Evolutionary conservation across 2,888 invertebrate genomes (phyloP), one percentile per base, ranked within the genome.

Genomic region (Bursaphelenchus okinawaensis): DNA sequence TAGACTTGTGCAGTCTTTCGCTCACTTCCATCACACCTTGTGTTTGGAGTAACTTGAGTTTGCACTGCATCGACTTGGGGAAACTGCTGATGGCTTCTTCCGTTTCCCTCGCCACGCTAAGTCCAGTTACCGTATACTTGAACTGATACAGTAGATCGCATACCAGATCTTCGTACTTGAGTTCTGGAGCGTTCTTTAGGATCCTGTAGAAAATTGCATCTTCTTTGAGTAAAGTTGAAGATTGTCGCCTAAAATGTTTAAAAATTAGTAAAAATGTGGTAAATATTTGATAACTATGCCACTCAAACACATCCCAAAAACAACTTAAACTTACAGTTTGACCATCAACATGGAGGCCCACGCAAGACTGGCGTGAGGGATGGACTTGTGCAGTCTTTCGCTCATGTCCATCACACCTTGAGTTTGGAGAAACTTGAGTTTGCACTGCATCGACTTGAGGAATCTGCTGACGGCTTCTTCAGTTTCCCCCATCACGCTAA

Each of bases 71-170:
- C 55, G 19, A 20, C 55, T 62, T 40, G 9, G 62, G 62, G 28
- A 62, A 62, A 19, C 19, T 22, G 26, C 20, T 28, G 22, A 62
- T 62, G 19, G 62, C 58, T 19, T 63, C 31, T 51, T 55, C 62
- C 12, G 54, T 62, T 23, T 62, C 62, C 20, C 22, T 22, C 3
- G 31, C 19, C 12, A 26, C 50, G 20, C 26, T 24, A 9, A 51
- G 84, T 4, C 86, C 86, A 6, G 85, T 84, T 76, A 84, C 85
- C 83, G 84, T 84, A 79, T 86, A 86, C 75, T 86, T 86, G 71
- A 86, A 83, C 75, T 86, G 85, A 72, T 85, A 85, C 19, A 82
- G 69, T 4, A 82, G 61, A 62, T 82, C 82, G 62, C 79, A 78
- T 24, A 81, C 60, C 8, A 71, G 69, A 56, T 75, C 71, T 64